These are phyloP conservation scores for Metallyticus violacea DNA, from an alignment of 2,888 invertebrate species.

Conservation along the genomic window DNA sequence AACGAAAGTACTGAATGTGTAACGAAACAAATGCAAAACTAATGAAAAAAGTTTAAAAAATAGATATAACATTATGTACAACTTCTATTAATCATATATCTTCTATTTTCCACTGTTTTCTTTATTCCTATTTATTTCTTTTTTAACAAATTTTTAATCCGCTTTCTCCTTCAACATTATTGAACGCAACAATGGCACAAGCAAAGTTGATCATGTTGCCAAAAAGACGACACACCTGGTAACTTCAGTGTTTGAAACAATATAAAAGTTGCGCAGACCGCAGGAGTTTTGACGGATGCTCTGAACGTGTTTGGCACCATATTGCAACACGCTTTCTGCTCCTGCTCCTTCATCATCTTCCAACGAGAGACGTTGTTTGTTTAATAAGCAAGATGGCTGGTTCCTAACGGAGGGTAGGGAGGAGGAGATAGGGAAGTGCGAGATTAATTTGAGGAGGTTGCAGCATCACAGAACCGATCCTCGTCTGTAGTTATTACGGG, in stretches of 20 bases:
- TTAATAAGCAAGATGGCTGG: constrained; percentile 17
- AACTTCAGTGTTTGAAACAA: neutral
- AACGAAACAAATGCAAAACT: no score
- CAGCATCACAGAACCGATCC: neutral
- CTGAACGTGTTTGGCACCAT: neutral
- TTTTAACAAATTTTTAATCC: neutral
- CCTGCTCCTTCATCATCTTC: constrained; percentile 9
- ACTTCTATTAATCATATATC: no score
- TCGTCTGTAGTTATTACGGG: neutral
- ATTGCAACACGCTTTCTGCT: neutral
- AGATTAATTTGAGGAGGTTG: constrained; percentile 15
- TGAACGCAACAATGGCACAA: neutral
- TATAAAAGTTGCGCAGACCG: neutral
- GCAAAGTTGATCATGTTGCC: no score
- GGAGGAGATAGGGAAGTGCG: neutral
- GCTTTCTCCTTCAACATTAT: neutral
- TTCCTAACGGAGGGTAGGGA: neutral
- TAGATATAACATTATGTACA: no score
- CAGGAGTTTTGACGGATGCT: neutral
- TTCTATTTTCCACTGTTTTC: no score
- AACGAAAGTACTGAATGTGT: no score
- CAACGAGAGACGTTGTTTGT: constrained; percentile 10
- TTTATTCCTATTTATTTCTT: no score
- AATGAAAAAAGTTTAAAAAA: no score
- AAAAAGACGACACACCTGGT: neutral